A percentile compares a stretch with the other conserved stretches of the same genome.
phyloP scores from a whole-genome alignment of 2,797 vertebrate species.

The Syngnathus acus region DNA sequence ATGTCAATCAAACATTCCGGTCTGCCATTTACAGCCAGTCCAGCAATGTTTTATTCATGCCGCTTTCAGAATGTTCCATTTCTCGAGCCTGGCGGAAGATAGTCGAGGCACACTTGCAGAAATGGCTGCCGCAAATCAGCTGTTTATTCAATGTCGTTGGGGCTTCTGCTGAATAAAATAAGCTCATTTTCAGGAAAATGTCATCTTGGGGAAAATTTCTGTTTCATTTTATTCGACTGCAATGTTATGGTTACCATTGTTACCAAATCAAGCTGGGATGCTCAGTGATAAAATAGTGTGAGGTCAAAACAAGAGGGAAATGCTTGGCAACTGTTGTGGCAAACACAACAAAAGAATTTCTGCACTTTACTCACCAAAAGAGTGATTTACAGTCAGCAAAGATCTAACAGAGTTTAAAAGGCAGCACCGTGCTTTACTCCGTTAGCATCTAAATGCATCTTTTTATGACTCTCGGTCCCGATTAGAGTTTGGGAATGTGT shows the following conservation, averaged over 20 bases:
- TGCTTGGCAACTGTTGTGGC: not conserved
- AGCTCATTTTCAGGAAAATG: not conserved
- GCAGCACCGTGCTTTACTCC: not conserved
- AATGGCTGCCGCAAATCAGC: not conserved
- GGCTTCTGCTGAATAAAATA: not conserved
- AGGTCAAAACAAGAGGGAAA: not conserved
- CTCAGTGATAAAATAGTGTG: not conserved
- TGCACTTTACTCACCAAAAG: not conserved
- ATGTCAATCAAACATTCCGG: slow-evolving; percentile 64
- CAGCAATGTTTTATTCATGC: slow-evolving; percentile 69
- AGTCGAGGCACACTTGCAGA: slow-evolving; percentile 6
- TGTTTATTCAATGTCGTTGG: not conserved
- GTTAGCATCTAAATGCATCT: slow-evolving; percentile 1
- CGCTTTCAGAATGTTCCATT: slow-evolving; percentile 46
- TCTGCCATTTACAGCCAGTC: slow-evolving; percentile 53
- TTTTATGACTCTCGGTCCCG: not conserved
- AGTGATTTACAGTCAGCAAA: no score
- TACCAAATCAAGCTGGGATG: not conserved
- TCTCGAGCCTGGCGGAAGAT: slow-evolving; percentile 17
- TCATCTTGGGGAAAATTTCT: not conserved
- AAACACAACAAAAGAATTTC: not conserved
- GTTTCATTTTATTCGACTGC: not conserved
- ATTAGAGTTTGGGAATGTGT: slow-evolving; percentile 2
- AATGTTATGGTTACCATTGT: not conserved
- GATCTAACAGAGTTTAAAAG: not conserved